Conservation (phyloP, 35 echinoderm and acorn worm species). For the Ophioderma brevispina region DNA sequence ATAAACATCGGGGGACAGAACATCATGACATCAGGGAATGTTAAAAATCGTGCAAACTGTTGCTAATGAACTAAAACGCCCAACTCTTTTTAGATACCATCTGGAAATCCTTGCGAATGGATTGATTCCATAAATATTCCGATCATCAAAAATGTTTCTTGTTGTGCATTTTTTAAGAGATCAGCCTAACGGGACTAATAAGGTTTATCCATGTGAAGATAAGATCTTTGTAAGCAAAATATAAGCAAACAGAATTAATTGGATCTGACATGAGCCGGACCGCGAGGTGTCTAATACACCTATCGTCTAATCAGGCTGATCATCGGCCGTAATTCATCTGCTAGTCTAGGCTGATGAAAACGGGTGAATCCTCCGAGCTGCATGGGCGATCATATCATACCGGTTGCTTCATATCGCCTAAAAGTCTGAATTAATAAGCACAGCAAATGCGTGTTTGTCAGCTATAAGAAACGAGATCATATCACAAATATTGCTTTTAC, state of each 20-base stretch:
- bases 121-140: neutral
- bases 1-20: neutral
- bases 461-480: neutral
- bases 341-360: neutral
- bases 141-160: slow-evolving; percentile 1
- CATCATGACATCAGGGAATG: neutral
- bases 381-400: neutral
- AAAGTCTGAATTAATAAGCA: neutral
- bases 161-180: neutral
- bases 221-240: slow-evolving; percentile 8
- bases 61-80: neutral
- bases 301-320: neutral
- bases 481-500: slow-evolving; percentile 11
- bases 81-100: neutral
- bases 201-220: neutral
- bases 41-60: neutral
- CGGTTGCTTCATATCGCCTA: neutral
- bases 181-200: neutral
- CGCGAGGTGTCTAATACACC: neutral
- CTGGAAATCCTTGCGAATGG: neutral
- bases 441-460: neutral
- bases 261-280: neutral
- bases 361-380: neutral
- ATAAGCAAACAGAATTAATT: slow-evolving; percentile 12
- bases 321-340: slow-evolving; percentile 3